A percentile compares a stretch with the other conserved stretches of the same genome.
These are phyloP conservation scores for Axis porcinus DNA, from an alignment of 2,113 vertebrate species.

Conservation along the genomic window DNA sequence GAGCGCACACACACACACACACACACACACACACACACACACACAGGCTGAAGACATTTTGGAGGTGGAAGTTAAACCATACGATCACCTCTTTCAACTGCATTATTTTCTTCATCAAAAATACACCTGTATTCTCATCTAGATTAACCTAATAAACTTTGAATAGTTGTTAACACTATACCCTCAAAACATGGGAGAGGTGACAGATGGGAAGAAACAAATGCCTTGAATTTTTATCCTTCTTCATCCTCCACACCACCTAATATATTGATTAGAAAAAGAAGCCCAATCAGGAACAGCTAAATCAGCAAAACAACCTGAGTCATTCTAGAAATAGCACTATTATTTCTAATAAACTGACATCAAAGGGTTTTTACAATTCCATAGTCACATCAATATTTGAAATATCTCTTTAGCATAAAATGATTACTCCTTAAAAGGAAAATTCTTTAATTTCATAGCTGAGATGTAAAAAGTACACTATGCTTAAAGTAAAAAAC, in stretches of 20 bases:
- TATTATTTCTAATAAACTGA: background rate
- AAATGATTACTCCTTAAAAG: background rate
- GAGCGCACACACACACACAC: background rate
- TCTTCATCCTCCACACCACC: background rate
- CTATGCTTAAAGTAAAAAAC: background rate
- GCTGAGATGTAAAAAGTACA: background rate
- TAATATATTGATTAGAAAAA: background rate
- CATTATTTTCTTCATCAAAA: background rate
- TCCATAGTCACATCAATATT: background rate
- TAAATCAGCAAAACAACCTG: background rate
- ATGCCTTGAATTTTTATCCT: background rate
- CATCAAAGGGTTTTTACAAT: background rate
- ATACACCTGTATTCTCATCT: background rate
- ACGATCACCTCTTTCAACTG: background rate
- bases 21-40: background rate
- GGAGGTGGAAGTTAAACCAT: background rate
- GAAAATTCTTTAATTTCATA: constrained; percentile 24
- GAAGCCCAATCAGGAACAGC: background rate
- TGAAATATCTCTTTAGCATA: background rate
- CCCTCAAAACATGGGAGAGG: background rate
- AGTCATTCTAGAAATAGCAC: background rate
- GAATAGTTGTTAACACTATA: background rate
- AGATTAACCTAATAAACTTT: background rate
- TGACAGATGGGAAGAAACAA: background rate
- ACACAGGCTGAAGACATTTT: background rate